Conservation (phyloP, 2,888 invertebrate genomes). For the Galeruca laticollis region DNA sequence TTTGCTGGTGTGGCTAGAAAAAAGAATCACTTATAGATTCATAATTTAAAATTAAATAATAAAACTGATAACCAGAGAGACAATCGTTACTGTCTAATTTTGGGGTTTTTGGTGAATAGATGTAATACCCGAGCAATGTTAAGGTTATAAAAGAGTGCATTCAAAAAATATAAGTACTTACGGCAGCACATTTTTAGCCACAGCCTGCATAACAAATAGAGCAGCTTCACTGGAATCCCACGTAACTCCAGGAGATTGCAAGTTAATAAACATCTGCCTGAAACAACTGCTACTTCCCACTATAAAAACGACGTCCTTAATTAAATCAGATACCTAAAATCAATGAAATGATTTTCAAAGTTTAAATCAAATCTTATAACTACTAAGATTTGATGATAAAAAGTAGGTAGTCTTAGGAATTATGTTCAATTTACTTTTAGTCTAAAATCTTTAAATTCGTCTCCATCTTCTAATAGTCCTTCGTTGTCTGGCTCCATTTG, state of each 20-base stretch:
- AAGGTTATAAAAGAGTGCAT: neutral
- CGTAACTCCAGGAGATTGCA: constrained; percentile 78
- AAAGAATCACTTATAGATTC: no score
- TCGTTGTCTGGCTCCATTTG: constrained; percentile 97
- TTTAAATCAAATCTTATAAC: neutral
- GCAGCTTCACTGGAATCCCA: constrained; percentile 97
- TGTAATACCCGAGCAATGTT: no score
- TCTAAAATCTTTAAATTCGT: constrained; percentile 88
- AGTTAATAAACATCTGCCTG: constrained; percentile 86
- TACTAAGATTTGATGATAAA: no score
- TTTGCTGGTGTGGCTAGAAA: no score
- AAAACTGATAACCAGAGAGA: no score
- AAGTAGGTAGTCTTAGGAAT: no score
- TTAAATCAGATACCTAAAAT: constrained; percentile 87
- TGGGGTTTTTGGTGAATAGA: no score
- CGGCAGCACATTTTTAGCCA: constrained; percentile 95
- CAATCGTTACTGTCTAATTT: no score
- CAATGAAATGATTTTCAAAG: constrained; percentile 6
- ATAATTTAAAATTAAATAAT: no score
- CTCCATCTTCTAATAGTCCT: constrained; percentile 84
- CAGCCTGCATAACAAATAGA: constrained; percentile 93
- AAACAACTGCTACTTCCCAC: constrained; percentile 94
- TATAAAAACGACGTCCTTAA: constrained; percentile 97
- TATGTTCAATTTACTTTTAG: constrained; percentile 23
- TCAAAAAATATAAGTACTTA: constrained; percentile 70